Evolutionary conservation across 2,888 invertebrate species (phyloP), one percentile per base, ranked within the genome.

Genomic region (Drosophila meridiana): DNA sequence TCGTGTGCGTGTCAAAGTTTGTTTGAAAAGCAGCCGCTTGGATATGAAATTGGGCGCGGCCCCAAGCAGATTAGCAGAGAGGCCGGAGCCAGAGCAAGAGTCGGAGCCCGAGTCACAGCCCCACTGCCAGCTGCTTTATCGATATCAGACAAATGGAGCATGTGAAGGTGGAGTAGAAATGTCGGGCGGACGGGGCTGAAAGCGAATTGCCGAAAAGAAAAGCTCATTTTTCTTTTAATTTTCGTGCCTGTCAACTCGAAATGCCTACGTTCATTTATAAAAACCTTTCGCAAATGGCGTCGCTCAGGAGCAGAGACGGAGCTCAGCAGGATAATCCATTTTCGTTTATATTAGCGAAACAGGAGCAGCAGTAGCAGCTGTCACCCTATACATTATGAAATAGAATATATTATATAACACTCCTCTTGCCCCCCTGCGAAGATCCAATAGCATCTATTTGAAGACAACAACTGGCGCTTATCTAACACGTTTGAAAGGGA

Each of bases 151-250:
- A 80, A 75, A 76, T 80, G 80, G 71, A 68, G 76, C 79, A 61
- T 50, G 52, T 56, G 76, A 67, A 62, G 73, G 64, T 42, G 68
- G 57, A 67, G 67, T 55, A 65, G 65, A 42, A 67, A 65, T 55
- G 65, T 55, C 34, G 62, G 50, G 38, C 45, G 50, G 32, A 40
- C 30, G 45, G 38, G 43, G 48, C 61, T 9, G 43, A 52, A 76
- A 79, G 59, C 66, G 58, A 76, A 82, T 69, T 59, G 62, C 38
- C n/a, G 28, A 55, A 55, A 73, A 73, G 67, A 73, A 80, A 90
- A 86, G 85, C 85, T 87, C 90, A 89, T 90, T 90, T 91, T 90
- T 90, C 89, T 91, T 85, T 87, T 89, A 81, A 90, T 91, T 91
- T 90, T 89, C 86, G 86, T 90, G 87, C 80, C 90, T 90, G 90